A percentile compares a stretch with the other conserved stretches of the same genome.
phyloP scores from a whole-genome alignment of 23 tunicate genomes.

The Phallusia fumigata region DNA sequence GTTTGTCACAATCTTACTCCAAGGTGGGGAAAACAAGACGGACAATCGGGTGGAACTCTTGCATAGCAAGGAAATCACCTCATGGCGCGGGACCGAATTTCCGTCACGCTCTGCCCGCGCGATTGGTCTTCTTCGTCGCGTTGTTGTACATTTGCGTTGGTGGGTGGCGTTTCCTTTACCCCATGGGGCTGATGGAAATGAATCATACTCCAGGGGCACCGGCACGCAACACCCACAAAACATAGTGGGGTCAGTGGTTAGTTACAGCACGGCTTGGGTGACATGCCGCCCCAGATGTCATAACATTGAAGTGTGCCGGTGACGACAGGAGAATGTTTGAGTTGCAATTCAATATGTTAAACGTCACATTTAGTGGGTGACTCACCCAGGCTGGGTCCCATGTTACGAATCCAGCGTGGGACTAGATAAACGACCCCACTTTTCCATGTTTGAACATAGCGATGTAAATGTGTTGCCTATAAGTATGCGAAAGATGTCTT shows the following conservation, averaged over 20 bases:
- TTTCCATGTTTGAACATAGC: too few relatives aligned
- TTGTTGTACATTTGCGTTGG: background rate
- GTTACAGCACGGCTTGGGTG: conserved; percentile 3
- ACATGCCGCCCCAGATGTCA: background rate
- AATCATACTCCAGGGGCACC: background rate
- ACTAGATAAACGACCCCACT: too few relatives aligned
- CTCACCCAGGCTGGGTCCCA: background rate
- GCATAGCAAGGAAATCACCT: too few relatives aligned
- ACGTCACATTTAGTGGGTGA: background rate
- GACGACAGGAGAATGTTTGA: background rate
- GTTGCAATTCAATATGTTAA: background rate
- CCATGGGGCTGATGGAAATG: background rate
- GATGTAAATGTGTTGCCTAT: too few relatives aligned
- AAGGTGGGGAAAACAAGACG: too few relatives aligned
- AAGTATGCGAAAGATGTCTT: too few relatives aligned
- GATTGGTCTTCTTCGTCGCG: background rate
- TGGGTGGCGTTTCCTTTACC: conserved; percentile 8
- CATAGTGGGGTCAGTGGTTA: background rate
- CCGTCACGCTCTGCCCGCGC: background rate
- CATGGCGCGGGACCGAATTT: background rate
- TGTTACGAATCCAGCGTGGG: too few relatives aligned
- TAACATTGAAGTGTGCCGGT: background rate
- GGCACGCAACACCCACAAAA: background rate
- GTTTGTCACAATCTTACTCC: too few relatives aligned
- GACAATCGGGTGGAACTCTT: too few relatives aligned